phyloP scores from a whole-genome alignment of 2,113 vertebrate species.

The Alaudala cheleensis region DNA sequence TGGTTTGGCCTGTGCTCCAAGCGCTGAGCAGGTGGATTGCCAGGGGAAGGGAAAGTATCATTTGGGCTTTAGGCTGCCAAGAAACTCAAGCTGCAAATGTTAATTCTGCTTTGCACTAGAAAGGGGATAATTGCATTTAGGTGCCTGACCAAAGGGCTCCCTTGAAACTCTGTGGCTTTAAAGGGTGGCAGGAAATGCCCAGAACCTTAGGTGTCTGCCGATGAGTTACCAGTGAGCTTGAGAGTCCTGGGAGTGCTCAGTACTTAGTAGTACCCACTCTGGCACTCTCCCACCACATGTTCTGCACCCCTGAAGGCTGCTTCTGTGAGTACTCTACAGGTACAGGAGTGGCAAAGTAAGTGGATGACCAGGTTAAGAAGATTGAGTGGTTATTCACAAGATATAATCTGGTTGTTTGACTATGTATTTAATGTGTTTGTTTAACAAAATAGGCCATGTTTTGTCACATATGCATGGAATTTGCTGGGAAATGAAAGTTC shows the following conservation, averaged over 20 bases:
- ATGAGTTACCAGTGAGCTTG: background rate
- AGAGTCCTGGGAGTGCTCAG: background rate
- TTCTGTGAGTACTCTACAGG: background rate
- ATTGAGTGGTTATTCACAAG: background rate
- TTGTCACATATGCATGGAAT: background rate
- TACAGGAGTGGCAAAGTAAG: background rate
- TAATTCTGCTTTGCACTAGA: background rate
- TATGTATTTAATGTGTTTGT: background rate
- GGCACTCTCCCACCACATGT: fast-evolving
- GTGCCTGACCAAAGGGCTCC: background rate
- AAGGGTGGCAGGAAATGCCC: background rate
- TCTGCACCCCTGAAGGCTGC: background rate
- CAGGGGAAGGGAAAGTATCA: background rate
- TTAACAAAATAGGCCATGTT: background rate
- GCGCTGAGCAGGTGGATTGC: background rate
- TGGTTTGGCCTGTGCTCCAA: background rate
- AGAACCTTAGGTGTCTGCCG: background rate
- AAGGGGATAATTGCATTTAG: background rate
- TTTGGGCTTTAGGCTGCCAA: background rate
- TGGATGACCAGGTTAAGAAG: background rate
- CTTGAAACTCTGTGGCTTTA: background rate
- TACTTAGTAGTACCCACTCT: background rate
- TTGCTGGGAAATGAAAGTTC: background rate
- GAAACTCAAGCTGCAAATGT: background rate
- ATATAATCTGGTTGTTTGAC: background rate